These are phyloP conservation scores for Leptinotarsa tumamoca DNA, from an alignment of 2,888 invertebrate genomes.

Conservation along the genomic window DNA sequence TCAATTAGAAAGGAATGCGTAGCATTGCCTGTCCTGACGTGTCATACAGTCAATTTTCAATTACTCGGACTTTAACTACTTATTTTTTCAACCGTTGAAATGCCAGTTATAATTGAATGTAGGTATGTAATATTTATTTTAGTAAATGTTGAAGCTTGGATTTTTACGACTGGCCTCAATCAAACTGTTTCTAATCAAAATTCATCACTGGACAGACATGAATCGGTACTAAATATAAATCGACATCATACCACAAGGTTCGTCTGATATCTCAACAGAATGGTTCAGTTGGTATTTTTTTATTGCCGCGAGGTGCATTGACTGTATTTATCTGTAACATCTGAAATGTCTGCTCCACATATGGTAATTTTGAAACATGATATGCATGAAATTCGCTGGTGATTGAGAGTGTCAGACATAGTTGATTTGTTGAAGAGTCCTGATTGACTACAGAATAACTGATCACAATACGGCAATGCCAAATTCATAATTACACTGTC, in stretches of 20 bases:
- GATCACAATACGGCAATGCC: not conserved
- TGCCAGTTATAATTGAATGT: constrained; percentile 4
- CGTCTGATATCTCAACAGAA: not conserved
- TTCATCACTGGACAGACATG: not conserved
- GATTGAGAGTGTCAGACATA: not conserved
- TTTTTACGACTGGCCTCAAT: not conserved
- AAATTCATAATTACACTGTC: not conserved
- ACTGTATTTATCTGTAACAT: not conserved
- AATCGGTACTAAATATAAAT: not conserved
- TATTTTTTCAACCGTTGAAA: constrained; percentile 3
- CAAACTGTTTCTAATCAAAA: not conserved
- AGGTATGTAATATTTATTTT: constrained; percentile 11
- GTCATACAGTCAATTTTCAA: constrained; percentile 5
- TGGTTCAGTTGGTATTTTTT: not conserved
- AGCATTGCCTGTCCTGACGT: not conserved
- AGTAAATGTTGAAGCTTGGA: not conserved
- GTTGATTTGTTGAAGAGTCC: not conserved
- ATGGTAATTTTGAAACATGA: constrained; percentile 4
- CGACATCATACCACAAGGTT: not conserved
- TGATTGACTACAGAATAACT: not conserved
- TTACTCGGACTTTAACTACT: not conserved
- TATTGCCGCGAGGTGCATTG: not conserved
- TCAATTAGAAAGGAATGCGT: constrained; percentile 10
- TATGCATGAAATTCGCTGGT: not conserved
- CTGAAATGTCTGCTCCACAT: not conserved